Evolutionary conservation across 1,140 invertebrate species (phyloP), one percentile per base, ranked within the genome.

Genomic region (Aphelinus certus): DNA sequence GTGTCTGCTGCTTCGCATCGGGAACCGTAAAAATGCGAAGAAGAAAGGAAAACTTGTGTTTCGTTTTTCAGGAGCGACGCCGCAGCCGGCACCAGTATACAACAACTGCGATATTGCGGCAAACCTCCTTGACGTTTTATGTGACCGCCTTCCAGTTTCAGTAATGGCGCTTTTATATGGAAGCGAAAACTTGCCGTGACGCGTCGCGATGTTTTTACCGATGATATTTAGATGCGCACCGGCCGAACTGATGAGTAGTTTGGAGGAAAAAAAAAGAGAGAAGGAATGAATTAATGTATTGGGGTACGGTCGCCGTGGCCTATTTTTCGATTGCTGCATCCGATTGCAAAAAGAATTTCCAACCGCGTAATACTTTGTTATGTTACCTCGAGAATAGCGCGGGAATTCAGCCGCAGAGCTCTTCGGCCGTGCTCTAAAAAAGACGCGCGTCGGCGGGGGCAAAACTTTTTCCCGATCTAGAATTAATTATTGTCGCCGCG

Each of bases 121-220:
- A 76, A 63, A 76, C 63, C 62, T 47, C 56, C 53, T 64, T 73
- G 53, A 76, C 46, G 57, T 76, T 76, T 68, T 58, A 72, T 68
- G 42, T 53, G 57, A 64, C 53, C 60, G 64, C 48, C 48, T 73
- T 68, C 51, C 42, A 72, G 65, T 65, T 75, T 51, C 45, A 58
- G 53, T 75, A 75, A 75, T 73, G 56, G 63, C 45, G 56, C 73
- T 75, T 69, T 75, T 75, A 26, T 26, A 67, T 73, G 61, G 47
- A 66, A 73, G 72, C 47, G 63, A 70, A 75, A 65, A 75, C 60
- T 71, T 71, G 53, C 61, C 70, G n/a, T 55, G 53, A 67, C 26
- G 26, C 51, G 1, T 3, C 42, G 53, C 65, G 7, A 58, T 68
- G 66, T 68, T 68, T 68, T 68, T 10, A 47, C 66, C 43, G 55